Conservation (phyloP, 1,140 invertebrate genomes). For the Bombus breviceps region DNA sequence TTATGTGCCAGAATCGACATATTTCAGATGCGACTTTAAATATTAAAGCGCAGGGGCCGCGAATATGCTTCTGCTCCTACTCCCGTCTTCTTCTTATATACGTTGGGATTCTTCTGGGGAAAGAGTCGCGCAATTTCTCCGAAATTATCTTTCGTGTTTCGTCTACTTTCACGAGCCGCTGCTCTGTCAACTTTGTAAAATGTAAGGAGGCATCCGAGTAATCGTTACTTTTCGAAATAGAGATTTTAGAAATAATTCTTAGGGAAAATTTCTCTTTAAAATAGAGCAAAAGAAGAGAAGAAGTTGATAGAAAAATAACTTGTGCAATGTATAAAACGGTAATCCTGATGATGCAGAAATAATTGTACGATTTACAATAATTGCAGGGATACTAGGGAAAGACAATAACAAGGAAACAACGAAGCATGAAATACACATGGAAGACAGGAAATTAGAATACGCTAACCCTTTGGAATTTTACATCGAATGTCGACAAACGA, state of each 20-base stretch:
- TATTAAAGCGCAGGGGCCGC: conserved; percentile 63
- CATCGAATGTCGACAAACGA: no score
- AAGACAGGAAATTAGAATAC: no score
- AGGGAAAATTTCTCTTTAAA: no score
- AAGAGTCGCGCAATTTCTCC: background rate
- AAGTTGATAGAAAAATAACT: no score
- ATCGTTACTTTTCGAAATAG: no score
- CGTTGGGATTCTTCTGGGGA: conserved; percentile 16
- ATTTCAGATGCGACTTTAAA: conserved; percentile 76
- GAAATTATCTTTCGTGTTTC: background rate
- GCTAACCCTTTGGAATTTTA: no score
- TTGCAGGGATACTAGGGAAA: background rate
- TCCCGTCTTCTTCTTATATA: conserved; percentile 27
- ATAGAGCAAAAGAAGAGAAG: no score
- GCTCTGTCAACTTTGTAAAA: background rate
- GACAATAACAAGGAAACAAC: background rate
- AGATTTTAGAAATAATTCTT: no score
- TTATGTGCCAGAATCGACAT: conserved; percentile 76
- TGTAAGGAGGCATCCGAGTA: no score
- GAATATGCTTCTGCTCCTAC: conserved; percentile 52
- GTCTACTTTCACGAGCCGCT: background rate
- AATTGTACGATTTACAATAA: background rate
- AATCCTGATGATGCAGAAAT: background rate
- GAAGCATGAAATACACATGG: no score
- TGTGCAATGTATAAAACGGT: no score